Evolutionary conservation across 2,888 invertebrate species (phyloP), one percentile per base, ranked within the genome.

Genomic region (Nyleta sp.): DNA sequence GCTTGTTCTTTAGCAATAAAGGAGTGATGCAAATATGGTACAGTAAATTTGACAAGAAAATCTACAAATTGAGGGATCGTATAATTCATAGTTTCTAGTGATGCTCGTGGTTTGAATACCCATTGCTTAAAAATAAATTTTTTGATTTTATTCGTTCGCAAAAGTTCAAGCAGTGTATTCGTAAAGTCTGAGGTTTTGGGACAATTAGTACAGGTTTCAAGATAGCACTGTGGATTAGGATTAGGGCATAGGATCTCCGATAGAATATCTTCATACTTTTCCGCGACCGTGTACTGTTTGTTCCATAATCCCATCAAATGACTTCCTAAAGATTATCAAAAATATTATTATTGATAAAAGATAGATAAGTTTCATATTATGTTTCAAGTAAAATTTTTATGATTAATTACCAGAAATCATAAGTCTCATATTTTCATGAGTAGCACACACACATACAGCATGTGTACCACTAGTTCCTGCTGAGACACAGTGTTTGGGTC

Each of bases 1-100:
- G 75, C 64, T 59, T 76, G 76, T 59, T 76, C 8, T 1, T 57
- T 35, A 13, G 65, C 71, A 28, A 71, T 31, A 50, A 46, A 76
- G 22, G 50, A 40, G 31, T 75, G 68, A 40, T 55, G 22, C n/a
- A 68, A 33, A 74, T 42, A 60, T 52, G 33, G 10, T 31, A 8
- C 42, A 6, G 59, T 38, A 5, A 38, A 13, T 20, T 46, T 53
- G 5, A 48, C 13, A 7, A 68, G 46, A 35, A 52, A 20, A 17
- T 75, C 1, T 15, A 44, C 20, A 53, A 75, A 75, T 10, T 67
- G 15, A 15, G 13, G 4, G 17, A 17, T 15, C 17, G 40, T 35
- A 10, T 7, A 31, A 3, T 35, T 15, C 5, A 42, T 42, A 13
- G 53, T 73, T 73, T 65, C n/a, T 31, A 73, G 48, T 0, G 48